Conservation (phyloP, 2,797 vertebrate genomes). For the Rhinatrema bivittatum region DNA sequence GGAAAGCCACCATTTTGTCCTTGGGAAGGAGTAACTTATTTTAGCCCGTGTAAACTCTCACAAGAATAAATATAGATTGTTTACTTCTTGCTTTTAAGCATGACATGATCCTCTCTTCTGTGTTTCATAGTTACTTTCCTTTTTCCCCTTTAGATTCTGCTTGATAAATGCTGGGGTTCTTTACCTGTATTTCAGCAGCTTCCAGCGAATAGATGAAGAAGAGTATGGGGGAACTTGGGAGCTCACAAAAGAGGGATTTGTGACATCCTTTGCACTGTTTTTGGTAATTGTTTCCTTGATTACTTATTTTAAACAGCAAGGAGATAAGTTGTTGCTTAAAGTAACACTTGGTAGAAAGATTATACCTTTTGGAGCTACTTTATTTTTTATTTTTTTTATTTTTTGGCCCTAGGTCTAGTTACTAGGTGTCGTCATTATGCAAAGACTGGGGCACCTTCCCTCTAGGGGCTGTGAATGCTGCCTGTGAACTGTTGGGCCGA, state of each 20-base stretch:
- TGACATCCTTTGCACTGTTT: conserved; percentile 97
- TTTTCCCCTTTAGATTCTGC: conserved; percentile 75
- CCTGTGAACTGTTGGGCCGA: too few relatives aligned
- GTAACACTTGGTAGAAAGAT: background rate
- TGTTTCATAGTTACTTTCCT: background rate
- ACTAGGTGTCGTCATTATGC: too few relatives aligned
- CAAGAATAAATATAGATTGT: too few relatives aligned
- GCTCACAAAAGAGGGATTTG: conserved; percentile 97
- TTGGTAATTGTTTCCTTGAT: conserved; percentile 60
- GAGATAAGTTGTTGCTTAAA: background rate
- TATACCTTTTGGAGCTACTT: background rate
- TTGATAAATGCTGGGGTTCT: conserved; percentile 95
- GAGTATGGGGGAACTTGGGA: conserved; percentile 97
- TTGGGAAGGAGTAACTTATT: too few relatives aligned
- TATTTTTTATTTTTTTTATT: conserved; percentile 8
- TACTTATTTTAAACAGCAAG: background rate
- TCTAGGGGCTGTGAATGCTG: too few relatives aligned
- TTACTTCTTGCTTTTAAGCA: too few relatives aligned
- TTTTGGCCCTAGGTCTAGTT: too few relatives aligned
- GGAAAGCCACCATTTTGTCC: too few relatives aligned
- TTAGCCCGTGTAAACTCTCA: too few relatives aligned
- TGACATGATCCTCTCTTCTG: too few relatives aligned
- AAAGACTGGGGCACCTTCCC: too few relatives aligned
- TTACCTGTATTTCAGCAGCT: conserved; percentile 97
- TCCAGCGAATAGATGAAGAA: conserved; percentile 95